Conservation (phyloP, 2,113 vertebrate species). For the Agapornis roseicollis region DNA sequence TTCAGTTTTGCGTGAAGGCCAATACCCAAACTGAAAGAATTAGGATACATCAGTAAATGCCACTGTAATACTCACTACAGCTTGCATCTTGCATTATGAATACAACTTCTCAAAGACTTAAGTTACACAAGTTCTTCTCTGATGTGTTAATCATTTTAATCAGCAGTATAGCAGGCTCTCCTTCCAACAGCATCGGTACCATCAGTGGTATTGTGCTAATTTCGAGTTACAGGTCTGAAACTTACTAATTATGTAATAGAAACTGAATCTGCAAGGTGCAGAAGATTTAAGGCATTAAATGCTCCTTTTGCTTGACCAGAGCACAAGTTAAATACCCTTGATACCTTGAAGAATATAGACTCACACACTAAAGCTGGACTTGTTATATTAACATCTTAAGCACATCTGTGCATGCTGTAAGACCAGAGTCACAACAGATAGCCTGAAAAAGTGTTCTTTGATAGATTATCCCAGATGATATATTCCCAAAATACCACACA, state of each 20-base stretch:
- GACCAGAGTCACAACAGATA: neutral
- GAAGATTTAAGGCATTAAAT: neutral
- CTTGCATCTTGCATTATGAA: neutral
- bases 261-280: neutral
- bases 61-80: neutral
- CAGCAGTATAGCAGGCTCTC: neutral
- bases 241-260: neutral
- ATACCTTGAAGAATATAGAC: neutral
- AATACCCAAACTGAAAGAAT: neutral
- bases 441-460: neutral
- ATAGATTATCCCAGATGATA: neutral
- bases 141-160: neutral
- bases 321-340: neutral
- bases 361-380: neutral
- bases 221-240: neutral
- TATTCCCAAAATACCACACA: neutral
- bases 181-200: neutral
- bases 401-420: neutral
- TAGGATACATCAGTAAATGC: neutral
- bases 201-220: neutral
- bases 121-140: neutral
- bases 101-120: neutral
- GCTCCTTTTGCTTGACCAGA: neutral
- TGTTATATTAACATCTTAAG: neutral
- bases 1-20: neutral